Evolutionary conservation across 2,797 vertebrate genomes (phyloP), one percentile per base, ranked within the genome.

Genomic region (Enteromius fasciolatus): DNA sequence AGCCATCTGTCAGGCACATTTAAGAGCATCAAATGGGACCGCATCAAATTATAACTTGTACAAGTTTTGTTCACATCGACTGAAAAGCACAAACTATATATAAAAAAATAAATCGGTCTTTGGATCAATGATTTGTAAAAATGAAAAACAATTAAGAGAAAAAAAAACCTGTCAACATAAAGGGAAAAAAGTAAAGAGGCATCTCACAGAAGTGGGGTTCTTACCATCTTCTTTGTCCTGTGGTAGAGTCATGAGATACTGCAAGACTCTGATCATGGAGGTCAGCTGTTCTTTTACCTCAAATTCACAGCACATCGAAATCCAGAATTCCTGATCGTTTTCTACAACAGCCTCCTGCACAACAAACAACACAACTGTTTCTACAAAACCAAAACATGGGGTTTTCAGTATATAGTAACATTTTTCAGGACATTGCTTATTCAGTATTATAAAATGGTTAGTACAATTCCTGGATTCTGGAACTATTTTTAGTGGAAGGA

Each of bases 271-370:
- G 90, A 97, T 92, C 86, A 98, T 78, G 0, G 94, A 93, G 50
- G 91, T 89, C 52, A 99, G 90, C 90, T 99, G 97, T 7, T 95
- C 93, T 1, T 18, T 84, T 11, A 96, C 92, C 23, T 90, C 90
- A 59, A 99, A 99, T 86, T 96, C 93, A 3, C 96, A 97, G 84
- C 95, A 97, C 67, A 99, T 87, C 0, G 94, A 95, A 82, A 97
- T 94, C 97, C 97, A 99, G 89, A 99, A 97, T 77, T 97, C 97
- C 44, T 95, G 91, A 66, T 97, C 96, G 63, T 87, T 91, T 87
- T 99, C 97, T 91, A 97, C 90, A 73, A 93, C 90, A 0, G 93
- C 89, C 48, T 98, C 97, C 98, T 88, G 39, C 23, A 78, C 44
- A 76, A 17, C 15, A 68, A 8, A 28, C 25, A 23, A 33, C 25